Conservation (phyloP, 2,797 vertebrate species). For the Pangasius larnaudii region DNA sequence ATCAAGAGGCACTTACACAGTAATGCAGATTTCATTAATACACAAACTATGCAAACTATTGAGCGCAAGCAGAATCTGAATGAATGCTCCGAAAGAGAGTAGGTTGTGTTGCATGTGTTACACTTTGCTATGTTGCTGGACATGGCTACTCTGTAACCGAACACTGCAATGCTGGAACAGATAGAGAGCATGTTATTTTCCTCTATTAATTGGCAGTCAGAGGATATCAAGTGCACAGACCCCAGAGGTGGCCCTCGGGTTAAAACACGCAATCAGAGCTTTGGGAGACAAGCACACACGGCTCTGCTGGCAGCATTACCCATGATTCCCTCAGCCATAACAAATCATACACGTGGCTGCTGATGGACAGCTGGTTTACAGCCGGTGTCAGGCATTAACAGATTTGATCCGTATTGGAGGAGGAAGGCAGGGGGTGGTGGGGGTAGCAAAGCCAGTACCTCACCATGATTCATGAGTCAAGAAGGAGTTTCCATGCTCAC, state of each 20-base stretch:
- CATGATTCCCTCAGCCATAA: slow-evolving; percentile 63
- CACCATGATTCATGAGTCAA: slow-evolving; percentile 60
- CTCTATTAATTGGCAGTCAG: slow-evolving; percentile 52
- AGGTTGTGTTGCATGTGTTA: neutral
- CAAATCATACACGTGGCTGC: slow-evolving; percentile 52
- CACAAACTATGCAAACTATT: slow-evolving; percentile 23
- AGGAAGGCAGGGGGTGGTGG: slow-evolving; percentile 45
- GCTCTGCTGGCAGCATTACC: slow-evolving; percentile 41
- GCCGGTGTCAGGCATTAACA: slow-evolving; percentile 72
- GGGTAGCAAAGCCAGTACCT: slow-evolving; percentile 50
- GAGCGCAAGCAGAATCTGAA: neutral
- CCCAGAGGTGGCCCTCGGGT: slow-evolving; percentile 49
- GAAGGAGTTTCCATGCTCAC: slow-evolving; percentile 55
- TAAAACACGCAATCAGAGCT: slow-evolving; percentile 65
- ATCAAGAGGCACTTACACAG: slow-evolving; percentile 21
- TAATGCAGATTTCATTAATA: slow-evolving; percentile 29
- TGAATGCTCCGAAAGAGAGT: neutral
- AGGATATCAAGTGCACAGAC: slow-evolving; percentile 53
- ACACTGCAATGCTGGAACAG: slow-evolving; percentile 35
- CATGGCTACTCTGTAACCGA: slow-evolving; percentile 23
- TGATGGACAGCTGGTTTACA: slow-evolving; percentile 68
- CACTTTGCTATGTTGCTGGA: slow-evolving; percentile 14
- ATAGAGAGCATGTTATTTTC: slow-evolving; percentile 39
- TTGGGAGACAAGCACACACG: slow-evolving; percentile 41
- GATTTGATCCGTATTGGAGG: slow-evolving; percentile 70